Evolutionary conservation across 2,113 vertebrate genomes (phyloP).

Genomic region (Hyaena hyaena): DNA sequence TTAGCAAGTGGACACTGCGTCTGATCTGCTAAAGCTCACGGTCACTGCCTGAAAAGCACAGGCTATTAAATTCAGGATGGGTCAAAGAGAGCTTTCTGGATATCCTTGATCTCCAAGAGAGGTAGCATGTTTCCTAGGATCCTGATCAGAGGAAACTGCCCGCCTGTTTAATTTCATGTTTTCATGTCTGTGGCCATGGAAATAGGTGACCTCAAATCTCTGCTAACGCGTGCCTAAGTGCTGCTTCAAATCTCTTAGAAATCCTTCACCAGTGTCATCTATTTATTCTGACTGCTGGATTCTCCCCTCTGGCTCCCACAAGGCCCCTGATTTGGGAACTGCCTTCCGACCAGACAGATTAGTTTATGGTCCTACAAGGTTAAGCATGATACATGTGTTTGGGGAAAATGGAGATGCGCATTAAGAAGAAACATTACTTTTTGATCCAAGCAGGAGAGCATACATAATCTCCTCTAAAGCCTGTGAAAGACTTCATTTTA

Average conservation of each 20-base stretch:
- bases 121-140: not conserved
- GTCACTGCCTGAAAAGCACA: not conserved
- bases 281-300: constrained; percentile 34
- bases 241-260: constrained; percentile 21
- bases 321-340: not conserved
- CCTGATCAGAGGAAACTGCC: not conserved
- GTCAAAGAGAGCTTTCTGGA: not conserved
- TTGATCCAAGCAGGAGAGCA: constrained; percentile 32
- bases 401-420: constrained; percentile 57
- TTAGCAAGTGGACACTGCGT: not conserved
- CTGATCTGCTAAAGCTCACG: not conserved
- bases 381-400: constrained; percentile 58
- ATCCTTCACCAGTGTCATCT: not conserved
- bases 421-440: constrained; percentile 64
- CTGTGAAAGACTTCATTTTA: constrained; percentile 62
- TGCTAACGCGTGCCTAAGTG: not conserved
- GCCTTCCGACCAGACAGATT: constrained; percentile 63
- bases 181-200: not conserved
- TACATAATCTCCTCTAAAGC: constrained; percentile 68
- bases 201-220: constrained; percentile 4
- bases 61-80: not conserved
- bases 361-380: constrained; percentile 54
- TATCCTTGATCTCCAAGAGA: not conserved
- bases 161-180: not conserved
- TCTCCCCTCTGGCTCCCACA: not conserved